A percentile compares a stretch with the other conserved stretches of the same genome.
Conservation (phyloP, 23 tunicate genomes). For the Clavelina lepadiformis region DNA sequence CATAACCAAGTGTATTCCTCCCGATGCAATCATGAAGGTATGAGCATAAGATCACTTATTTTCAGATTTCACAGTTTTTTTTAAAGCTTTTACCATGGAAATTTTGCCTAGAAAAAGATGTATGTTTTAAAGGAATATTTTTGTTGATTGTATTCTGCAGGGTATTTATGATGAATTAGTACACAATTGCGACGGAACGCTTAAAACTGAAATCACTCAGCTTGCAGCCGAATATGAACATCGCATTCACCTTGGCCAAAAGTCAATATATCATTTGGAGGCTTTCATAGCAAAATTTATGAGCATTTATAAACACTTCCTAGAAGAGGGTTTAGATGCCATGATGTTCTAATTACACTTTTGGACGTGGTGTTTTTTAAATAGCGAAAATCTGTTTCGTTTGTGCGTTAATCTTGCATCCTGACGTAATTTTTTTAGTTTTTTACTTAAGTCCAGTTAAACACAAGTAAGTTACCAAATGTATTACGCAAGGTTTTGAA, state of each 20-base stretch:
- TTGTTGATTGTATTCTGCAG: constrained; percentile 22
- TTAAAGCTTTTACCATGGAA: no score
- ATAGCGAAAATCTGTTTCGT: no score
- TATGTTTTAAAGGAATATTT: not conserved
- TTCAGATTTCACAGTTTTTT: no score
- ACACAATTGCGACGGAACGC: constrained; percentile 73
- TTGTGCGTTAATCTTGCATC: no score
- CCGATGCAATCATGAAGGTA: constrained; percentile 88
- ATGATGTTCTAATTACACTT: constrained; percentile 53
- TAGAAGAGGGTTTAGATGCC: constrained; percentile 86
- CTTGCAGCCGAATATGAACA: constrained; percentile 91
- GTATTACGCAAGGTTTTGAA: no score
- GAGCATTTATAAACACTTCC: constrained; percentile 79
- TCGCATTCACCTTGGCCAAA: constrained; percentile 67
- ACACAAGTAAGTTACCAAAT: no score
- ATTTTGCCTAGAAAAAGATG: no score
- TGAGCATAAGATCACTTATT: no score
- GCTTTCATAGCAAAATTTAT: constrained; percentile 89
- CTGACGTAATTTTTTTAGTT: no score
- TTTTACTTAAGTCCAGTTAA: no score
- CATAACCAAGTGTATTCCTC: constrained; percentile 82
- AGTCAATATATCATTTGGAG: constrained; percentile 81
- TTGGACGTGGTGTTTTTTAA: no score
- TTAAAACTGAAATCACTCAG: constrained; percentile 77
- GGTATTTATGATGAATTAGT: constrained; percentile 75